Percentiles rank a stretch among this genome's conserved stretches.
Evolutionary conservation across 1,140 invertebrate genomes (phyloP).

Genomic region (Frieseomelitta varia): DNA sequence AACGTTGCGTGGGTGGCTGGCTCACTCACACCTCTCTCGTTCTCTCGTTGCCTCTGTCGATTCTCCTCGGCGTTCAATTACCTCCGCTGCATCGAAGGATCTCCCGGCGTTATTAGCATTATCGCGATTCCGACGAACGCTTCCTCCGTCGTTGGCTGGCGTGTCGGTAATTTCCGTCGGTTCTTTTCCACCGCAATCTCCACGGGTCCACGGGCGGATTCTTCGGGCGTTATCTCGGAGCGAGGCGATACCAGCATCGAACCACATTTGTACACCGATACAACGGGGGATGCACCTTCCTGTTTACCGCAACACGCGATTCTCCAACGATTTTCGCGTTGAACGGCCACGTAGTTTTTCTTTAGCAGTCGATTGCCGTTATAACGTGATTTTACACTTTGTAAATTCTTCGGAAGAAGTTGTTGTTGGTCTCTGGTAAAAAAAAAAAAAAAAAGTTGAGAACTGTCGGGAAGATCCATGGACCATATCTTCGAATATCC

Average conservation of each 20-base stretch:
- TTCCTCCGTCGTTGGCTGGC: background rate
- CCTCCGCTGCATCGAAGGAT: background rate
- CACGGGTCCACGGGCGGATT: background rate
- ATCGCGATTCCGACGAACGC: slow-evolving; percentile 6
- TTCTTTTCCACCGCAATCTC: slow-evolving; percentile 2
- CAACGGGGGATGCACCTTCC: too few species aligned
- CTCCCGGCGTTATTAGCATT: slow-evolving; percentile 24
- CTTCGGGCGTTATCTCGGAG: slow-evolving; percentile 23
- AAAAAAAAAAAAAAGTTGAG: too few species aligned
- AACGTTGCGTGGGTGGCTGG: background rate
- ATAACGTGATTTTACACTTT: too few species aligned
- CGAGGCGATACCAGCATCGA: background rate
- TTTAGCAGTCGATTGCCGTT: too few species aligned
- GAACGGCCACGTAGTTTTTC: too few species aligned
- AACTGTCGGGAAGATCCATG: too few species aligned
- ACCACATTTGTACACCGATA: background rate
- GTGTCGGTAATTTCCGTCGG: slow-evolving; percentile 25
- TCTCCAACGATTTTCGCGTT: too few species aligned
- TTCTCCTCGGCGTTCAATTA: slow-evolving; percentile 12
- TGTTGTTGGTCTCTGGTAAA: too few species aligned
- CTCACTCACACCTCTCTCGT: background rate
- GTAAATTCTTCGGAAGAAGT: too few species aligned
- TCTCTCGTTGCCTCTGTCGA: background rate
- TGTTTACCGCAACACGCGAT: too few species aligned
- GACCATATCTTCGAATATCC: too few species aligned